Conservation (phyloP, 35 echinoderm and acorn worm genomes). For the Chiridota heheva region DNA sequence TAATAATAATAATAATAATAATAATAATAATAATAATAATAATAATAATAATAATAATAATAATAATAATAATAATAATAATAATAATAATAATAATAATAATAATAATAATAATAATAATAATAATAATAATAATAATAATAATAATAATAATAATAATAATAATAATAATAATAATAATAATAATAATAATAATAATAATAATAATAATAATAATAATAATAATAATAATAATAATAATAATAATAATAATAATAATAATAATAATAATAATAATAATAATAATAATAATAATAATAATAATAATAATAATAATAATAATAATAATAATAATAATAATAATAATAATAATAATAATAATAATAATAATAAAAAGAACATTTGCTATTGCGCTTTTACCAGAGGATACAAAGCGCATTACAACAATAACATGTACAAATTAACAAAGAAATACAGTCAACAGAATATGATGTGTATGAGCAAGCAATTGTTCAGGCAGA, state of each 20-base stretch:
- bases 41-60: not conserved
- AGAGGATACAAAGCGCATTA: too few relatives aligned
- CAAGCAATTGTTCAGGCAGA: too few relatives aligned
- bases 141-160: not conserved
- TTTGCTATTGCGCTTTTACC: too few relatives aligned
- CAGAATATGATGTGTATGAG: too few relatives aligned
- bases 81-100: not conserved
- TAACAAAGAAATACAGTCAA: too few relatives aligned
- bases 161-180: not conserved
- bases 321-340: not conserved
- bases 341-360: not conserved
- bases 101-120: not conserved
- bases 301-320: not conserved
- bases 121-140: not conserved
- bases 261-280: not conserved
- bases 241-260: not conserved
- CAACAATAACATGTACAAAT: too few relatives aligned
- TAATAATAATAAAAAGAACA: constrained; percentile 1
- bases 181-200: not conserved
- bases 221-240: not conserved
- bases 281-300: not conserved
- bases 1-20: too few relatives aligned
- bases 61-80: not conserved
- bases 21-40: too few relatives aligned
- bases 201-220: not conserved